These are phyloP conservation scores for Alcis repandata DNA, from an alignment of 2,888 invertebrate species.

Conservation along the genomic window DNA sequence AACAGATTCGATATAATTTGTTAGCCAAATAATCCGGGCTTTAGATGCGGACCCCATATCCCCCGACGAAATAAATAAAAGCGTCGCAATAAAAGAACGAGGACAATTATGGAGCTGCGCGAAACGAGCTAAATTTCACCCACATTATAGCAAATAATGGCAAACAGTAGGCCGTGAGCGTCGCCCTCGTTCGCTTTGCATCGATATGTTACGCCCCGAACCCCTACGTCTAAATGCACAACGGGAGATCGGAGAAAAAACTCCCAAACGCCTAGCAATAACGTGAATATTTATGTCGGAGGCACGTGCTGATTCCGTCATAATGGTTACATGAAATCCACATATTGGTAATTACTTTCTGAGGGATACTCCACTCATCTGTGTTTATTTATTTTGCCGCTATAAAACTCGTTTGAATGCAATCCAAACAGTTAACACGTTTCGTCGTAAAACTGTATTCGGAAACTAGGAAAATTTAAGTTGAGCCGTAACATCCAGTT, in stretches of 20 bases:
- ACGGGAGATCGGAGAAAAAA: conserved; percentile 77
- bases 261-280: conserved; percentile 71
- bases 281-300: conserved; percentile 83
- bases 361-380: conserved; percentile 43
- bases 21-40: conserved; percentile 86
- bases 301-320: conserved; percentile 81
- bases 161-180: conserved; percentile 78
- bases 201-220: conserved; percentile 80
- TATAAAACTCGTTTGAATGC: conserved; percentile 37
- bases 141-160: conserved; percentile 85
- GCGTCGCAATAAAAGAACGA: conserved; percentile 74
- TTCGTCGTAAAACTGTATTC: conserved; percentile 51
- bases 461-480: conserved; percentile 61
- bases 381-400: conserved; percentile 29
- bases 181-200: conserved; percentile 74
- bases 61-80: conserved; percentile 63
- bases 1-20: conserved; percentile 84
- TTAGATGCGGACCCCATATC: conserved; percentile 68
- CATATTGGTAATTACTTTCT: conserved; percentile 79
- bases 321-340: conserved; percentile 80
- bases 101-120: conserved; percentile 80
- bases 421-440: conserved; percentile 41
- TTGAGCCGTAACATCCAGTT: conserved; percentile 59
- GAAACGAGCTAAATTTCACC: conserved; percentile 83
- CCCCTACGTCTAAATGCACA: conserved; percentile 84